Evolutionary conservation across 1,140 invertebrate species (phyloP), one percentile per base, ranked within the genome.

Genomic region (Sarcophaga peregrina): DNA sequence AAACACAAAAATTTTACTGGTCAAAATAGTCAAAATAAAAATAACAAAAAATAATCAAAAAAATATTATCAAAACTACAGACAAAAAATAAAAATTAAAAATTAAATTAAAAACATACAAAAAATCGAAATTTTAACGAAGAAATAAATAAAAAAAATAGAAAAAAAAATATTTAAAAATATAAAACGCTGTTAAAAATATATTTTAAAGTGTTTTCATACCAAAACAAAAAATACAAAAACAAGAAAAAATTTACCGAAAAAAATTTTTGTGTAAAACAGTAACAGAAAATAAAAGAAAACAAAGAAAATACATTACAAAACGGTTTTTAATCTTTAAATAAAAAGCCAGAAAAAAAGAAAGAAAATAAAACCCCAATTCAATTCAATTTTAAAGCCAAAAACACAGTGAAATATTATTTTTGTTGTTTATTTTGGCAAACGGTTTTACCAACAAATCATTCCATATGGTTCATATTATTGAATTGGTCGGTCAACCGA

Each of bases 401-500:
- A 85, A 72, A 58, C 25, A 82, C 10, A 58, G n/a, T 11, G n/a
- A 68, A 25, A 8, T 8, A 5, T 3, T 20, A 68, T 50, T 50
- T n/a, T 78, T 15, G 46, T 78, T 78, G 47, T 78, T 78, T 78
- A 78, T 78, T 78, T 78, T 78, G 75, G 75, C 75, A 78, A 78
- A 78, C 75, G 75, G n/a, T 78, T 78, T 82, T 74, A 48, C 46
- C 45, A 87, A 85, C 85, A 90, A 90, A 90, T 87, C 88, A 85
- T 90, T 90, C 88, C 88, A 90, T 90, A 90, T 90, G 88, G 88
- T 90, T 90, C 88, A 90, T 90, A 90, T 90, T 90, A 90, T 90
- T 86, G 88, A 90, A 90, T 85, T 90, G 88, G 88, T 90, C 88
- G 87, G 88, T 87, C 88, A 90, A 86, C 88, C 88, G 88, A 90